These are phyloP conservation scores for Antheraea yamamai DNA, from an alignment of 2,888 invertebrate genomes.

Conservation along the genomic window DNA sequence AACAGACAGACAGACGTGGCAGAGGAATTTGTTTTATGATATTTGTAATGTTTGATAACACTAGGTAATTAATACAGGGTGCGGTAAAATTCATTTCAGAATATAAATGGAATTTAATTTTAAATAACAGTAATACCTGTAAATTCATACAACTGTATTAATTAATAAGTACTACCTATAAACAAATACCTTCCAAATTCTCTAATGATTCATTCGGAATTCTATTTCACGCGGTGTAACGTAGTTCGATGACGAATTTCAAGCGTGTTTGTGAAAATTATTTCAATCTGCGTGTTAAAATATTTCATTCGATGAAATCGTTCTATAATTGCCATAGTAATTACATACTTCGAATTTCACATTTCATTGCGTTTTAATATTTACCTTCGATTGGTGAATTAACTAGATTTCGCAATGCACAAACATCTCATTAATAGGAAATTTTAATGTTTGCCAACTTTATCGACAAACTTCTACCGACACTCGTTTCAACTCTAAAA, in stretches of 20 bases:
- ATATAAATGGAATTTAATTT: not conserved
- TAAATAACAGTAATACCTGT: not conserved
- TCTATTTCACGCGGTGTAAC: slow-evolving; percentile 5
- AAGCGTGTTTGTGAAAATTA: slow-evolving; percentile 3
- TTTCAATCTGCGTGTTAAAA: not conserved
- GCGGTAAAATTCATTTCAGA: not conserved
- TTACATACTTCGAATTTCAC: slow-evolving; percentile 17
- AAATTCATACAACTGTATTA: not conserved
- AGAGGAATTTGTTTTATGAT: too few species aligned
- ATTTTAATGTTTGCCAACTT: slow-evolving; percentile 38
- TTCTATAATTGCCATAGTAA: slow-evolving; percentile 11
- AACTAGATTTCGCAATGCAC: slow-evolving; percentile 31
- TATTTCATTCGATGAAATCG: slow-evolving; percentile 2
- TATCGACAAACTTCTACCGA: slow-evolving; percentile 37
- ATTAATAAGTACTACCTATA: not conserved
- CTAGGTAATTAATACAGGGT: not conserved
- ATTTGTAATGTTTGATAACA: too few species aligned
- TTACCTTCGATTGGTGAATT: slow-evolving; percentile 33
- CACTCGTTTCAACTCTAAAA: slow-evolving; percentile 45
- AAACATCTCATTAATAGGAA: slow-evolving; percentile 33
- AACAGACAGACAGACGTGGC: too few species aligned
- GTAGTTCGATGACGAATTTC: not conserved
- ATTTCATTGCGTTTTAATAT: slow-evolving; percentile 18
- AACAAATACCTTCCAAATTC: not conserved
- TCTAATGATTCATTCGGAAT: slow-evolving; percentile 4